Evolutionary conservation across 2,797 vertebrate genomes (phyloP), one percentile per base, ranked within the genome.

Genomic region (Smutsia temminckii): DNA sequence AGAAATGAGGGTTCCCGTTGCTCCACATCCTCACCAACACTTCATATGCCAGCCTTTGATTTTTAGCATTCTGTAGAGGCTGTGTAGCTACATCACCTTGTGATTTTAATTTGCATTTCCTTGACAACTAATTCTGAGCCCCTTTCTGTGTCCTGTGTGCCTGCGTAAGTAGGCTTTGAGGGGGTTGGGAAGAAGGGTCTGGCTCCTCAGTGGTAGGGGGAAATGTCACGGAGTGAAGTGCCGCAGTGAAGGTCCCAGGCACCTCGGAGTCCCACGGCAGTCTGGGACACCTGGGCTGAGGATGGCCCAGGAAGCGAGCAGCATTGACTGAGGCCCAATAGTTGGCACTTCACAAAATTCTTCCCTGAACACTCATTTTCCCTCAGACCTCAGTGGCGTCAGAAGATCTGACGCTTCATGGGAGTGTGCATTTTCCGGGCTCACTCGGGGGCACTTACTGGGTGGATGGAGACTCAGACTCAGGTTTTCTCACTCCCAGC

Each of bases 401-500:
- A 21, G 72, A 68, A 37, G 53, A 32, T 16, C 46, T 49, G 74
- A 57, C 23, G 2, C 5, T 8, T 5, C 17, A 32, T 1, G 21
- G 11, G 29, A 10, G 7, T 4, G 11, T 21, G 53, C 4, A 14
- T 55, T 74, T 40, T 57, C 63, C 85, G 63, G 21, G 37, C 29
- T 93, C 71, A 17, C 64, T 21, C 13, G 9, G 8, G 18, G 21
- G 20, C 18, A 3, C 29, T 29, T 17, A 46, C 46, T 46, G 46
- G 55, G 57, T 0, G 0, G 71, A 32, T 0, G 13, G 40, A 37
- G 63, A 25, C 25, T 89, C 83, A 32, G 81, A 21, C 53, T 42
- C 21, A 3, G 23, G 74, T 1, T 6, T 64, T 51, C 86, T 91
- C 8, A 0, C 12, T 37, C 17, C 20, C 0, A 0, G 21, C 25